Base-by-base conservation (phyloP, 2,113 vertebrate species). In the Psettodes erumei region DNA sequence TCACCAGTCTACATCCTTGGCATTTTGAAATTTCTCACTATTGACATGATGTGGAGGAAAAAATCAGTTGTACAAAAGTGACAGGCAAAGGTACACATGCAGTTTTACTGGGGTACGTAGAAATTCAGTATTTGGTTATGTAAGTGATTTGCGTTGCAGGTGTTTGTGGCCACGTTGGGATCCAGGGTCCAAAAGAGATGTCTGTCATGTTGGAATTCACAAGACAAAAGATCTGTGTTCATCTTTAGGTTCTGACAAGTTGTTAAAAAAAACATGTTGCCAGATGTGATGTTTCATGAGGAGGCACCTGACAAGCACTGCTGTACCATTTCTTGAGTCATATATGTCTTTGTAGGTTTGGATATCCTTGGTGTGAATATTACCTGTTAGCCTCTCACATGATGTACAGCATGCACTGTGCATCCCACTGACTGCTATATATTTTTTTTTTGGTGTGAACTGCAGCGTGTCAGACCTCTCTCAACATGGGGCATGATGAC, bases 401-500 rank as follows among this genome's bases (percentile, higher is more conserved):
- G 51, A 63, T 64, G 19, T 32, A 75, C 21, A 60, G 53, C 54
- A 8, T 37, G 16, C 4, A 11, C 48, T 48, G 37, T 38, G 18
- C 2, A 40, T 25, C 38, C 37, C 42, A 15, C 71, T 71, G 30
- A 72, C 16, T 53, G n/a, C 23, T 38, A 4, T 53, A 65, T 8
- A 30, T 10, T 3, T 42, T 63, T 42, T 35, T n/a, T 7, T 25
- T 43, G 30, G 15, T 67, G 28, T 71, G 61, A 64, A n/a, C 53
- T 81, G 48, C 47, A 62, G 28, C 58, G 61, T 56, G 69, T 51
- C 60, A 56, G 51, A 23, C 6, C 1, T 8, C 30, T 77, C 66
- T 61, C 74, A 47, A 63, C n/a, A 35, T 67, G 32, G 7, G 10
- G 13, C 16, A 60, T 38, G 13, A 13, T 85, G 77, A 87, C 27